phyloP scores from a whole-genome alignment of 2,113 vertebrate species.

The Xenopus borealis region DNA sequence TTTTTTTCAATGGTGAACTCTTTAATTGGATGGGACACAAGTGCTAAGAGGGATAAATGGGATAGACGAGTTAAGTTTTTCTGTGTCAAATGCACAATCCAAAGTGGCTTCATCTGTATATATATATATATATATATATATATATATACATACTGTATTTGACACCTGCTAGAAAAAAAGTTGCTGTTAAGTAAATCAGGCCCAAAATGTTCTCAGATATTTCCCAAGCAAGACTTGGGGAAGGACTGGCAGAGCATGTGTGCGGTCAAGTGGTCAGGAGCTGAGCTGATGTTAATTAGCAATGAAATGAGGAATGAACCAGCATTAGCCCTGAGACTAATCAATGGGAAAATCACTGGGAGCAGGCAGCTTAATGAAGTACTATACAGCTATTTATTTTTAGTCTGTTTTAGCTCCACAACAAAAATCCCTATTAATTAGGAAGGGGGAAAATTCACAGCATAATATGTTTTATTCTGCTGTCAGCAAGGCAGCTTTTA shows the following conservation, averaged over 20 bases:
- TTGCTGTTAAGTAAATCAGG: not conserved
- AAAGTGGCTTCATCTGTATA: no score
- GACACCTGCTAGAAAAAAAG: no score
- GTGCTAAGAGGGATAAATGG: no score
- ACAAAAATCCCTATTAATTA: slow-evolving; percentile 62
- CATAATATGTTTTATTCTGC: slow-evolving; percentile 49
- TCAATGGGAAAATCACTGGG: slow-evolving; percentile 94
- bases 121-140: no score
- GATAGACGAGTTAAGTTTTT: no score
- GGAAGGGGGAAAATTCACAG: slow-evolving; percentile 34
- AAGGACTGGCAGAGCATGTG: slow-evolving; percentile 56
- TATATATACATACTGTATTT: no score
- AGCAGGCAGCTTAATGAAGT: slow-evolving; percentile 79
- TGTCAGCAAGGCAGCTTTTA: slow-evolving; percentile 35
- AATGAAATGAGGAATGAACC: slow-evolving; percentile 85
- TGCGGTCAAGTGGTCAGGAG: slow-evolving; percentile 76
- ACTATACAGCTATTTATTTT: slow-evolving; percentile 85
- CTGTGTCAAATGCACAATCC: no score
- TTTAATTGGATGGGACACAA: no score
- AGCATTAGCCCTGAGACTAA: slow-evolving; percentile 90
- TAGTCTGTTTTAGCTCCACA: slow-evolving; percentile 66
- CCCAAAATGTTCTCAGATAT: no score
- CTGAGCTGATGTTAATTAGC: slow-evolving; percentile 81
- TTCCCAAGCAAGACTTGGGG: no score
- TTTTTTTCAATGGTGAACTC: no score